Evolutionary conservation across 2,113 vertebrate species (phyloP), one percentile per base, ranked within the genome.

Genomic region (Rhinolophus sinicus): DNA sequence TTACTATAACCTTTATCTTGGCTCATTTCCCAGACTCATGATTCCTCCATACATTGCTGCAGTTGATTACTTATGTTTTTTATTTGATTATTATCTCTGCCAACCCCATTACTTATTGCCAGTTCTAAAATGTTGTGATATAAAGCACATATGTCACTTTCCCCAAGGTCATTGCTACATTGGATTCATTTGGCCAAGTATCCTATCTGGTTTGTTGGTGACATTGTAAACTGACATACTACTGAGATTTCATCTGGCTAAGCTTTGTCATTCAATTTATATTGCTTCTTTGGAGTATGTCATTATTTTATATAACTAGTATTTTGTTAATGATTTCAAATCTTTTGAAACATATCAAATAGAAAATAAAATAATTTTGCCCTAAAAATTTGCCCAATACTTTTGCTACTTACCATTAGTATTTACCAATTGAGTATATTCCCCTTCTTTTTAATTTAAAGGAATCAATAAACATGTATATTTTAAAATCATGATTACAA

Each of bases 1-100:
- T 96, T 90, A 50, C 40, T 70, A 22, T 89, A 93, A 95, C 73
- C 94, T 96, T 93, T 98, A 96, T 96, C 64, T 98, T 99, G 98
- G 98, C 97, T 88, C n/a, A n/a, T 97, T 98, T 98, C 98, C 98
- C 97, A 98, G 98, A 90, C 78, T 98, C 75, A 40, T 95, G 90
- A 92, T 92, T 98, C 83, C 95, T 98, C 58, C 96, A 87, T 93
- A 70, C 87, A 94, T 94, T 88, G 89, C 91, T 96, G 88, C 88
- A 96, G 93, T 98, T 98, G 98, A 98, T 99, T 98, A 98, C 97
- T 98, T 98, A 86, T 64, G 58, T 82, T 95, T 96, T 97, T 82
- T 84, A 97, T 98, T 98, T 98, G 98, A 98, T 98, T 95, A 95
- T 95, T 93, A 97, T 97, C 90, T 97, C 97, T 93, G 96, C 5